Evolutionary conservation across 1,140 invertebrate species (phyloP).

Genomic region (Amphibalanus amphitrite): DNA sequence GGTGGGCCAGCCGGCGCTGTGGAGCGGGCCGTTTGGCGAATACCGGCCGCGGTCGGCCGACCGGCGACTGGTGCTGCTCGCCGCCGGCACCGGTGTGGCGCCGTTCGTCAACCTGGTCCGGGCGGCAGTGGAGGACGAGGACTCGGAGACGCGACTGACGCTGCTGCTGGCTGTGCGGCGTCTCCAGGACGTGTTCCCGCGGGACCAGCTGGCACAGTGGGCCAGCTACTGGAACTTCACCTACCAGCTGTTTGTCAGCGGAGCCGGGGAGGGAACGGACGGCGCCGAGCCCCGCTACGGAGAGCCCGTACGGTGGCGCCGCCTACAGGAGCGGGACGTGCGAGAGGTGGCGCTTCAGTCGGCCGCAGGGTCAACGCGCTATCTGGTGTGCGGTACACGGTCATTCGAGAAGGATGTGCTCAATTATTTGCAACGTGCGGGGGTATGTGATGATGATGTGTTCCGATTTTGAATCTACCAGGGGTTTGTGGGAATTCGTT

Average conservation of each 20-base stretch:
- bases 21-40: neutral
- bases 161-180: conserved; percentile 2
- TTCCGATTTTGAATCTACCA: too few relatives aligned
- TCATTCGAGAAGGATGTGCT: neutral
- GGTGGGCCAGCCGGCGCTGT: neutral
- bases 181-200: conserved; percentile 4
- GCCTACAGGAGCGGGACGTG: neutral
- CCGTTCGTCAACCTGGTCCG: conserved; percentile 1
- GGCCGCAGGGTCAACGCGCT: neutral
- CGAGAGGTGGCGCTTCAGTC: neutral
- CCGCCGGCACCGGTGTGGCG: conserved; percentile 4
- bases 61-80: neutral
- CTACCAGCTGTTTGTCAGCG: conserved; percentile 6
- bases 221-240: conserved; percentile 3
- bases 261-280: neutral
- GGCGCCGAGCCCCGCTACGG: neutral
- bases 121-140: neutral
- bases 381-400: neutral
- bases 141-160: neutral
- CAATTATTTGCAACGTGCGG: neutral
- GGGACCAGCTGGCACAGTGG: neutral
- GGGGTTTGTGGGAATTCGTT: too few relatives aligned
- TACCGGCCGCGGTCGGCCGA: neutral
- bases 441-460: too few relatives aligned
- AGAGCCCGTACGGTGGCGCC: neutral